These are phyloP conservation scores for Spea hammondii DNA, from an alignment of 2,797 vertebrate genomes.

Conservation along the genomic window DNA sequence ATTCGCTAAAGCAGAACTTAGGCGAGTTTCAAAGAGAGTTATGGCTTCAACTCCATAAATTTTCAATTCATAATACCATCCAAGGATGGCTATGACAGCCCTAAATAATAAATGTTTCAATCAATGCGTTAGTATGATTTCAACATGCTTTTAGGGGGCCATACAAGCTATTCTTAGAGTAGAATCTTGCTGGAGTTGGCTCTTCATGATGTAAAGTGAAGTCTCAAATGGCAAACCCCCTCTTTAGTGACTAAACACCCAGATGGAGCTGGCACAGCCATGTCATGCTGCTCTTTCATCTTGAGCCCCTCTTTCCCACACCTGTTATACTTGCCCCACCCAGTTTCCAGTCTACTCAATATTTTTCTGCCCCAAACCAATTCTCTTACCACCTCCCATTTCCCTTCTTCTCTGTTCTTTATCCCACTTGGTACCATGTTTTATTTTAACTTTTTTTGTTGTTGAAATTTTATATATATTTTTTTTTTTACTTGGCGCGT, in stretches of 20 bases:
- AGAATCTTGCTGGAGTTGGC: too few relatives aligned
- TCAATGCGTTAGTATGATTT: not conserved
- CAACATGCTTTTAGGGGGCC: too few relatives aligned
- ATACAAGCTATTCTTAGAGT: too few relatives aligned
- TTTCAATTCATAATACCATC: too few relatives aligned
- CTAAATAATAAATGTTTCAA: too few relatives aligned
- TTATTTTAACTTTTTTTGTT: not conserved
- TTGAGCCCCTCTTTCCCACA: not conserved
- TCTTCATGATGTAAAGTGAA: too few relatives aligned
- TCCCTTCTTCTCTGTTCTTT: not conserved
- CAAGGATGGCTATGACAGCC: too few relatives aligned
- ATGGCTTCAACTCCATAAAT: too few relatives aligned
- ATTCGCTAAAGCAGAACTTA: too few relatives aligned
- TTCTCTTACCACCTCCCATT: not conserved
- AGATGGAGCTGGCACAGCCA: constrained; percentile 7
- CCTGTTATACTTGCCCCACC: not conserved
- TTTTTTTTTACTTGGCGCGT: constrained; percentile 34
- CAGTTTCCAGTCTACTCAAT: not conserved
- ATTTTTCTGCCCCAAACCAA: not conserved
- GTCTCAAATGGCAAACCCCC: too few relatives aligned
- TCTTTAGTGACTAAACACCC: too few relatives aligned
- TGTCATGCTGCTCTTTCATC: constrained; percentile 19
- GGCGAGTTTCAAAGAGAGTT: too few relatives aligned
- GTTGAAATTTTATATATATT: not conserved
- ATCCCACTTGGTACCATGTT: constrained; percentile 26